Base-by-base conservation (phyloP, 2,113 vertebrate species). In the Carassius carassius region DNA sequence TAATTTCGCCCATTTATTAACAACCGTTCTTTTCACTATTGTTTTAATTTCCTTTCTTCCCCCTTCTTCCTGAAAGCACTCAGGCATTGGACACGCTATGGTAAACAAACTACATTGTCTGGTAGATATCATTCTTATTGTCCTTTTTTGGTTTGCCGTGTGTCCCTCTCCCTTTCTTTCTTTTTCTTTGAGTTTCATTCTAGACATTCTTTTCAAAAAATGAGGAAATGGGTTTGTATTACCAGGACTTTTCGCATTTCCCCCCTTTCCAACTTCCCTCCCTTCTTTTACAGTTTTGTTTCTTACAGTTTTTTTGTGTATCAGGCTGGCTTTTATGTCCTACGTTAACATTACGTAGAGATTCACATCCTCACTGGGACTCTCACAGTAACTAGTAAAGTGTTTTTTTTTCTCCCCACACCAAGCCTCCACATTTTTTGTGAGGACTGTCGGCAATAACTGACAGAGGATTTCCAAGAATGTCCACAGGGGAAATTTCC, bases 41-140 rank as follows among this genome's bases (percentile, higher is more conserved):
- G 96, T 97, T 94, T 99, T 97, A 98, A 97, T 99, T 98, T 99
- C 97, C 97, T 99, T 98, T 99, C 96, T 98, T 96, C 95, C 95
- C 95, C 97, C 96, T 93, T 97, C 97, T 98, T 98, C 96, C 97
- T 94, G 96, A 98, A 99, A 99, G 98, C 98, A 98, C 97, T 99
- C 98, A 98, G 97, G 98, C 98, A 99, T 99, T 98, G 98, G 98
- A 99, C 98, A 99, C 98, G 98, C 98, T 99, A 99, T 99, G 98
- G 98, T 99, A 99, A 99, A 99, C 98, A 99, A 99, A 99, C 98
- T 99, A 97, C 98, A 99, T 99, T 99, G 98, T 99, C 96, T 99
- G 98, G 98, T 99, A 99, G 98, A 99, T 99, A 99, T 99, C 98
- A 99, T 99, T 99, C 97, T 99, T 98, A 98, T 98, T 99, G 98